Evolutionary conservation across 1,140 invertebrate species (phyloP), one percentile per base, ranked within the genome.

Genomic region (Brachystomella parvula): DNA sequence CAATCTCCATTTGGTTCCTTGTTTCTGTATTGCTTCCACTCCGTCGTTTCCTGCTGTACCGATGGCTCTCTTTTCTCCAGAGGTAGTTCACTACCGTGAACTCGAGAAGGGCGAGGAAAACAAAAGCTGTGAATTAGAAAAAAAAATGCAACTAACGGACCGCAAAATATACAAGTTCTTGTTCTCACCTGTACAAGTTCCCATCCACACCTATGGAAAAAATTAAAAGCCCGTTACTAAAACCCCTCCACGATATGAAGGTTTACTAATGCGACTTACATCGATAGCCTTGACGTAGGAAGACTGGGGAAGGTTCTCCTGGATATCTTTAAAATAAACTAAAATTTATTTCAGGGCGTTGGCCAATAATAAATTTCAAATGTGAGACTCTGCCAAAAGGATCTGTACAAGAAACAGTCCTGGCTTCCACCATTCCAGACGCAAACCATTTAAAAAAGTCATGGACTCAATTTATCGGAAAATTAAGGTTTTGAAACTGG

Each of bases 261-360:
- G 24, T 26, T 12, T n/a, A n/a, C n/a, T n/a, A n/a, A n/a, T n/a
- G n/a, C n/a, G 12, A 31, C 57, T 59, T 30, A 53, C 78, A 60
- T 82, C 81, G 24, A 82, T 79, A 2, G 81, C 81, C 71, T 82
- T 81, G 0, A 82, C 76, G 67, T 82, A 82, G 56, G 78, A 80
- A 0, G 82, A 80, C 66, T 81, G 79, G 0, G 81, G 81, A 3
- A 82, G 71, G 44, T 78, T 79, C 61, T 77, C 77, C 67, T 82
- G 80, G 39, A 81, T 80, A 63, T 79, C 80, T 76, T 72, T 30
- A 70, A 61, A 6, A 26, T 26, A 47, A 67, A 67, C 49, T 53
- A 53, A 53, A 53, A 6, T 53, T 53, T 53, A 53, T 9, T 53
- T 24, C 9, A 12, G n/a, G 39, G 39, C 39, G n/a, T 9, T 12